Conservation (phyloP, 2,888 invertebrate species). For the Alloscopus bannaensis region DNA sequence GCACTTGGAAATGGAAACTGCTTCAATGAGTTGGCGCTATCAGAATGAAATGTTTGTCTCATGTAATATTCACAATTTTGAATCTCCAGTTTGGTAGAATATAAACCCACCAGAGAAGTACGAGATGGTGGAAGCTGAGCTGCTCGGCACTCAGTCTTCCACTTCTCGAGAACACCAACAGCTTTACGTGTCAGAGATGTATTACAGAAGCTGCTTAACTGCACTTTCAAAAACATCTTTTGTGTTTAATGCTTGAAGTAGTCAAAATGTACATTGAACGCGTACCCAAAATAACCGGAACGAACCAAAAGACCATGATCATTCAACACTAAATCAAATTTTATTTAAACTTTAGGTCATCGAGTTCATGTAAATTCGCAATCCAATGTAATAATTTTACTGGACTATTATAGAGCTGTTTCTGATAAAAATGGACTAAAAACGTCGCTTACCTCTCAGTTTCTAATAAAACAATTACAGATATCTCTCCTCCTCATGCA, state of each 20-base stretch:
- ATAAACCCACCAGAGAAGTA: no score
- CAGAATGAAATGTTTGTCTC: conserved; percentile 54
- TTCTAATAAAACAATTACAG: no score
- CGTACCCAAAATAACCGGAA: neutral
- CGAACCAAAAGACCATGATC: neutral
- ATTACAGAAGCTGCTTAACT: conserved; percentile 34
- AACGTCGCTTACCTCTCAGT: no score
- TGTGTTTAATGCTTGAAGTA: conserved; percentile 39
- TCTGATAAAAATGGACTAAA: no score
- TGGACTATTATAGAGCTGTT: no score
- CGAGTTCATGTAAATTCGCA: neutral
- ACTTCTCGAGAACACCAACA: neutral
- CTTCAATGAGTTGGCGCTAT: conserved; percentile 45
- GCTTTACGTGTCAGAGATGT: neutral
- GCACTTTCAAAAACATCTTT: conserved; percentile 37
- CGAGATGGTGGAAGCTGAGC: no score
- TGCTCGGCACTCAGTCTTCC: neutral
- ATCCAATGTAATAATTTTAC: neutral
- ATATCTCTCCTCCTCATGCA: neutral
- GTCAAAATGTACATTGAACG: conserved; percentile 33
- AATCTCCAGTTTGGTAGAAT: conserved; percentile 43
- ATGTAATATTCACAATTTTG: conserved; percentile 55
- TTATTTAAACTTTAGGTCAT: neutral
- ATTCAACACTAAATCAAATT: neutral
- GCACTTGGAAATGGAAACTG: conserved; percentile 20